Base-by-base conservation (phyloP, 2,113 vertebrate species). In the Scomber scombrus region DNA sequence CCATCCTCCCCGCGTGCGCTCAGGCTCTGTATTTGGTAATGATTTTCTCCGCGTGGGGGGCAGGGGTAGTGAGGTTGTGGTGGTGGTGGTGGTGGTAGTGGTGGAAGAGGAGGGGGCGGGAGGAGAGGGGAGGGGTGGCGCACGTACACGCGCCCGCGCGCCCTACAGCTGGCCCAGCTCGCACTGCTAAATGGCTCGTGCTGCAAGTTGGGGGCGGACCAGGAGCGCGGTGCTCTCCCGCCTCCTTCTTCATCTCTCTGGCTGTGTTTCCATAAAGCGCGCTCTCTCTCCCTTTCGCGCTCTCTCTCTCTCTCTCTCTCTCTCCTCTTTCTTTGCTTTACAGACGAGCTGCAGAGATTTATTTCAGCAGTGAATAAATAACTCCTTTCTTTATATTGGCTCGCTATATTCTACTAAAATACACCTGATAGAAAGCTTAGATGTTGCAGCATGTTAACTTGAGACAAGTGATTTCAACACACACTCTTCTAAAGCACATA, bases 191-290 rank as follows among this genome's bases (percentile, higher is more conserved):
- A 91, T 83, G 91, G 90, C 91, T 93, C 91, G 85, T 62, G 91
- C 92, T 93, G 82, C 92, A 94, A 94, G 89, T 92, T 74, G 93
- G 90, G 94, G 94, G 95, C 95, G 95, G 94, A 92, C 81, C 93
- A 85, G 84, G 49, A 86, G 80, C 90, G 60, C 74, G 82, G 77
- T 46, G 86, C 88, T 77, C 78, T 81, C 84, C 88, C 82, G 64
- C 84, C 84, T 75, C 84, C 73, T 73, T 11, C 26, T 15, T 60
- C 65, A 51, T 60, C 58, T 69, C 43, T 49, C 65, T 45, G 14
- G 11, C 49, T 43, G 54, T 26, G 52, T 70, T 50, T 60, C 60
- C 54, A 40, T 40, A 40, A 40, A 40, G 34, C 34, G 7, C 34
- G 8, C 34, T 40, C 34, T 40, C 34, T 40, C 34, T 40, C 34